Base-by-base conservation (phyloP, 2,888 invertebrate genomes). In the Leucoma salicis region DNA sequence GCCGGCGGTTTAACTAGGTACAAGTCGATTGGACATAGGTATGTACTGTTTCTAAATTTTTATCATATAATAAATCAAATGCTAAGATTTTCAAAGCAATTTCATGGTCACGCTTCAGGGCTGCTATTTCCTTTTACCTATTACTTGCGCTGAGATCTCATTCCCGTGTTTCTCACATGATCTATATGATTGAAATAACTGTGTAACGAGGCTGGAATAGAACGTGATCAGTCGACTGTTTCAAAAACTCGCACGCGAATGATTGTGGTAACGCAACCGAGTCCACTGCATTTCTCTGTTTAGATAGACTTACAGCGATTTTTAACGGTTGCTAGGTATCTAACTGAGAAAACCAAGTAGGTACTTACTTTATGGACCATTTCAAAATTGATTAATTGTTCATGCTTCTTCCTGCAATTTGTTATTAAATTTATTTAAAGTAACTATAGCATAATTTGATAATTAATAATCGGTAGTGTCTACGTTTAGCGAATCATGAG, bases 1-100 rank as follows among this genome's bases (percentile, higher is more conserved):
- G 94, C 95, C 11, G 95, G 94, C 34, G 95, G 94, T 42, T 85
- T 94, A 38, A 93, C 95, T 5, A 91, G 95, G 63, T 95, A 95
- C 74, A 94, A 95, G 82, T 94, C 94, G 16, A 92, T 92, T 67
- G 88, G 91, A 62, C 91, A 92, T 63, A 92, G 93, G 93, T 93
- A 81, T 70, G 84, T 74, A 64, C 39, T 57, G 53, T 62, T 58
- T 63, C 62, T 64, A 63, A 58, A 63, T 61, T 60, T 62, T 65
- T 54, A 41, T 52, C 49, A 49, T 44, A 39, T 49, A 49, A 57
- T 67, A 67, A 69, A 63, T 63, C 64, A 70, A 57, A 44, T 58
- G 46, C 48, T 53, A 46, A 59, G 48, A 52, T 50, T 52, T 44
- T 58, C 51, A 58, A 53, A 52, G 61, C 62, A 65, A 67, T 70